Base-by-base conservation (phyloP, 2,113 vertebrate species). In the Dermatemys mawii region DNA sequence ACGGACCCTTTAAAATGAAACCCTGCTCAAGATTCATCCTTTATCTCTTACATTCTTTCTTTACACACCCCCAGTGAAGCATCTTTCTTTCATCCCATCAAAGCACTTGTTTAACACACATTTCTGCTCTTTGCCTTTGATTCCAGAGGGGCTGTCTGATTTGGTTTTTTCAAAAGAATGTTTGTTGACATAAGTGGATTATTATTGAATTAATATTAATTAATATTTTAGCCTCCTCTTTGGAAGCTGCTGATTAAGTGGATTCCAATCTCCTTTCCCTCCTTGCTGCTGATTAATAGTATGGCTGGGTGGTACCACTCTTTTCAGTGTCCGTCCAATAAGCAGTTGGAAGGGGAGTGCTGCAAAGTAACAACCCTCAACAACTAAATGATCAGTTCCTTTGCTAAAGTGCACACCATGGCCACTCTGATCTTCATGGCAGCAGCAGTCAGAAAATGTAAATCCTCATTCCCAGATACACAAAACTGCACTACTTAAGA, bases 81-180 rank as follows among this genome's bases (percentile, higher is more conserved):
- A 50, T 38, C 0, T 0, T 63, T 63, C 32, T 93, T 88, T 50
- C 87, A n/a, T 94, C 53, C 49, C 80, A 84, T 91, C 46, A 87
- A 55, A 60, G 13, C 78, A 32, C 35, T 49, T 75, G 83, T 75
- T 93, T 90, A 76, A 78, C 55, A 88, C 79, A 32, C 32, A 84
- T 67, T 94, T 93, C n/a, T 93, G 4, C 75, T 88, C 9, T 76
- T 92, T 78, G n/a, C 26, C n/a, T 46, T 60, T 93, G 67, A 88
- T 70, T 95, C 60, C 8, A 73, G 73, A 46, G 84, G 76, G 46
- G n/a, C 3, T 85, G 1, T 44, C 11, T 57, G 21, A 44, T 26
- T 89, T 88, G 7, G 51, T 83, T 67, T 87, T 44, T 6, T 6
- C 26, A n/a, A 50, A 81, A 63, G 63, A 86, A 41, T 41, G 35